These are phyloP conservation scores for Haemorhous mexicanus DNA, from an alignment of 2,113 vertebrate genomes.

Conservation along the genomic window DNA sequence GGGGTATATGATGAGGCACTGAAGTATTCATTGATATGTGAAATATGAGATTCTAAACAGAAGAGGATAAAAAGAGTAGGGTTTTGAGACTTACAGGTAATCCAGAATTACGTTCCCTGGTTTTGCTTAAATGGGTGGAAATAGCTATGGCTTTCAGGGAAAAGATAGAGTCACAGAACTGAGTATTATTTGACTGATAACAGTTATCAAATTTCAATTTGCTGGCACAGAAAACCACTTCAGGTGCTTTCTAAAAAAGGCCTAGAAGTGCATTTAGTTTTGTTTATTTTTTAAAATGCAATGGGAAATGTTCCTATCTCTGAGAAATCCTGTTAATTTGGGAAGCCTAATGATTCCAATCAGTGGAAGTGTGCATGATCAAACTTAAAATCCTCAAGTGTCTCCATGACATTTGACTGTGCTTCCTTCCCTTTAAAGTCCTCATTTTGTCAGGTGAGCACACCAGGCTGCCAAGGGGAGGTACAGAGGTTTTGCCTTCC, in stretches of 20 bases:
- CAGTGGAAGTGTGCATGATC: neutral
- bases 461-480: neutral
- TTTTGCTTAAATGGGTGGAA: neutral
- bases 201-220: neutral
- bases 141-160: neutral
- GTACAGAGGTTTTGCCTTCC: neutral
- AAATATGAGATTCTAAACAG: neutral
- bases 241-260: neutral
- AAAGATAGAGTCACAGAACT: neutral
- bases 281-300: neutral
- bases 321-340: rapidly evolving
- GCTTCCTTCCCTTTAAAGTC: neutral
- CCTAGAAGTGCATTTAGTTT: neutral
- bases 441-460: neutral
- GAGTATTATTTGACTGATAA: neutral
- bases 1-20: neutral
- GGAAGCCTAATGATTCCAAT: neutral
- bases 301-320: neutral
- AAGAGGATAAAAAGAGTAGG: neutral
- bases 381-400: neutral
- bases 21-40: neutral
- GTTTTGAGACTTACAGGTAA: neutral
- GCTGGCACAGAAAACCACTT: neutral
- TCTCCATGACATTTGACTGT: neutral
- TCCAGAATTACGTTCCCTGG: neutral